phyloP scores from a whole-genome alignment of 2,888 invertebrate genomes.

The Agonopterix arenella region DNA sequence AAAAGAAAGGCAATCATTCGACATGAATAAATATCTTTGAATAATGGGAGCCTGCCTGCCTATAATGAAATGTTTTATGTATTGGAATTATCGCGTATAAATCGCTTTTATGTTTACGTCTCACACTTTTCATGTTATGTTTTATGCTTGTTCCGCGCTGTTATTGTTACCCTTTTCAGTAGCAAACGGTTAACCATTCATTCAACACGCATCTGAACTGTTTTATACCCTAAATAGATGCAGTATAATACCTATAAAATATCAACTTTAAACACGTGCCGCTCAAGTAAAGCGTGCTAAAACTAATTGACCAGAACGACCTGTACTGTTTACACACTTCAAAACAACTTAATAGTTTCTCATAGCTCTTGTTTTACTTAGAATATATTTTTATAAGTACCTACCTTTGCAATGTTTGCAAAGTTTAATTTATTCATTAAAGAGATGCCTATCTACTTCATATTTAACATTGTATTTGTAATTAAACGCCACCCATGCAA shows the following conservation, averaged over 20 bases:
- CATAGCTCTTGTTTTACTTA: no score
- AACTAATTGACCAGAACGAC: conserved; percentile 27
- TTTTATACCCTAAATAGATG: background rate
- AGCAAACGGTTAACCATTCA: conserved; percentile 22
- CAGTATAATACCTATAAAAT: background rate
- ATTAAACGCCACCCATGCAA: background rate
- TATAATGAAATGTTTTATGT: conserved; percentile 74
- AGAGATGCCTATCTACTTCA: conserved; percentile 2
- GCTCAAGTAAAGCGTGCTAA: conserved; percentile 26
- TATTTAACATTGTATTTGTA: background rate
- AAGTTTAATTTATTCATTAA: conserved; percentile 4
- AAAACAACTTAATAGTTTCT: no score
- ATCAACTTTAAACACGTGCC: conserved; percentile 13
- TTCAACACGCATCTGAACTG: background rate
- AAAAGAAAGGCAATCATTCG: conserved; percentile 76
- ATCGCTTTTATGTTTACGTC: conserved; percentile 45
- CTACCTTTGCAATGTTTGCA: background rate
- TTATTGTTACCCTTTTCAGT: conserved; percentile 15
- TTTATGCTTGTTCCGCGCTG: conserved; percentile 25
- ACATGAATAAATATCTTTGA: conserved; percentile 76
- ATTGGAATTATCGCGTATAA: conserved; percentile 64
- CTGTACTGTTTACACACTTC: conserved; percentile 12
- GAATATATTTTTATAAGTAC: background rate
- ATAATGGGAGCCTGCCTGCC: conserved; percentile 62
- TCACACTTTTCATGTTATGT: conserved; percentile 39